Conservation (phyloP, 2,797 vertebrate species). For the Agapornis canus region DNA sequence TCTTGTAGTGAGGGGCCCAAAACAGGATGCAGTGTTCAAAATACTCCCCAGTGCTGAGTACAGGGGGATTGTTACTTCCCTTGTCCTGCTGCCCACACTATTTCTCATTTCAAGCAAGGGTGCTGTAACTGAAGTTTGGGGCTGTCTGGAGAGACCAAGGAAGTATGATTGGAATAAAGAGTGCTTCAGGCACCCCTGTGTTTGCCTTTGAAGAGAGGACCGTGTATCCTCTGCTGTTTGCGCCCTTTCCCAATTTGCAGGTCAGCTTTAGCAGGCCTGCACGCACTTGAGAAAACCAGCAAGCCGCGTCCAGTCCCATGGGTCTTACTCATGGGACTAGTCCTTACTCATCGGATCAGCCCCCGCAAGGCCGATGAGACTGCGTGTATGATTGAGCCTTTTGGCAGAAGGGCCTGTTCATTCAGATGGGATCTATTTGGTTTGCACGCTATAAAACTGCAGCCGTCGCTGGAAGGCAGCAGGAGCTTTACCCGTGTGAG, state of each 20-base stretch:
- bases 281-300: background rate
- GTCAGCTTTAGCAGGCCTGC: conserved; percentile 51
- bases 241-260: background rate
- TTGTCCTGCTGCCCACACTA: background rate
- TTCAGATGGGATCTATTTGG: background rate
- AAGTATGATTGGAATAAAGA: background rate
- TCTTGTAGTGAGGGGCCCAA: background rate
- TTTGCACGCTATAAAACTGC: background rate
- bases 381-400: background rate
- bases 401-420: background rate
- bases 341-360: conserved; percentile 25
- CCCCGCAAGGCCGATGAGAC: background rate
- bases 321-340: conserved; percentile 53
- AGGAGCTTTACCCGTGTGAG: rapidly evolving
- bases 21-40: background rate
- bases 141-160: background rate
- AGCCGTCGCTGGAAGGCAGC: background rate
- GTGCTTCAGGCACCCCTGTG: background rate
- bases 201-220: background rate
- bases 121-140: background rate
- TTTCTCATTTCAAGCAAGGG: background rate
- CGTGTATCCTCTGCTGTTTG: background rate
- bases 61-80: background rate
- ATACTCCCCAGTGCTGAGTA: background rate
- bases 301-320: conserved; percentile 37